A percentile compares a stretch with the other conserved stretches of the same genome.
Conservation (phyloP, 1,140 invertebrate species). For the Globodera ellingtonae region DNA sequence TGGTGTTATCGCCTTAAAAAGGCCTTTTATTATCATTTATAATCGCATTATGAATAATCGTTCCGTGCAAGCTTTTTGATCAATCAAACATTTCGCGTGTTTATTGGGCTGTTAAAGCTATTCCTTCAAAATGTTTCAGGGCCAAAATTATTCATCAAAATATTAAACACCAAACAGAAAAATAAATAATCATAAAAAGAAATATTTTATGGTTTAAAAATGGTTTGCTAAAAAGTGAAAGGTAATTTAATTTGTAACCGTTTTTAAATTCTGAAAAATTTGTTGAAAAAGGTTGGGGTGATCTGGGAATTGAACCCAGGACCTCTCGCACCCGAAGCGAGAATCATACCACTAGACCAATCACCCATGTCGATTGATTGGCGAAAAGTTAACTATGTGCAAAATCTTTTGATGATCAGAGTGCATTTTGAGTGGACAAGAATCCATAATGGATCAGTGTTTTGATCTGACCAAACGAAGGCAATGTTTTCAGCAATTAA, state of each 20-base stretch:
- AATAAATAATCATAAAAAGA: no score
- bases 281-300: not conserved
- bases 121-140: no score
- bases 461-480: no score
- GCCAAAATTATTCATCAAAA: not conserved
- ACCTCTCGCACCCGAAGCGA: slow-evolving; percentile 70
- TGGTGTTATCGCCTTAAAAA: no score
- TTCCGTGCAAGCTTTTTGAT: not conserved
- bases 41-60: not conserved
- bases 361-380: not conserved
- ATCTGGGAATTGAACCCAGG: slow-evolving; percentile 41
- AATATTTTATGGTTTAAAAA: no score
- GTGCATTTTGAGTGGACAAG: no score
- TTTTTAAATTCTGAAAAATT: not conserved
- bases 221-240: not conserved
- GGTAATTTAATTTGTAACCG: not conserved
- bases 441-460: no score
- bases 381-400: no score
- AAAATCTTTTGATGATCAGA: no score
- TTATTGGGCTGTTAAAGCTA: no score
- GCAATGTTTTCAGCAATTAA: no score
- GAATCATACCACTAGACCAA: slow-evolving; percentile 70
- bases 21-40: not conserved
- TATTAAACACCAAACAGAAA: not conserved
- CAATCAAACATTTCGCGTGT: no score